Evolutionary conservation across 1,140 invertebrate species (phyloP), one percentile per base, ranked within the genome.

Genomic region (Pogonus chalceus): DNA sequence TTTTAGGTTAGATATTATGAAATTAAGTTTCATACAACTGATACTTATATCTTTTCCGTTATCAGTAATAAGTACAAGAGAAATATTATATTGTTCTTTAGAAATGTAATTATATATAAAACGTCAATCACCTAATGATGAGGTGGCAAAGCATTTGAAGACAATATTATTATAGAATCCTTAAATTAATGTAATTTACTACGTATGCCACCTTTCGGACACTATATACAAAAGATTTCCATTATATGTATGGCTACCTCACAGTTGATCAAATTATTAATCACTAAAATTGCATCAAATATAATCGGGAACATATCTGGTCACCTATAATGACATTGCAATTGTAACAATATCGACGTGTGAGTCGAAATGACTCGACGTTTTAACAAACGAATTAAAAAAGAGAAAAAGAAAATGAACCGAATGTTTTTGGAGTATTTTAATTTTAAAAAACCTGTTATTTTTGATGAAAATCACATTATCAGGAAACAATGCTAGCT

Each of bases 301-400:
- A 18, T 18, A 43, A 4, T 4, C 23, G 51, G 56, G 48, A 52
- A 59, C 18, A 23, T 49, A 52, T 43, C 52, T 57, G 58, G 55
- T 39, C 55, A 47, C 39, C 49, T 51, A 52, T 46, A 39, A 54
- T 59, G 58, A 59, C 58, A 51, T 20, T 56, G 55, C 51, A 59
- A 59, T 56, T 55, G 58, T 57, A 59, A 59, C 58, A 59, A 59
- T 59, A 59, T 56, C 58, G 46, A 59, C 58, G 58, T 59, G 58
- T 57, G 56, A 57, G 56, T 57, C 56, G 52, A 51, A 52, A 56
- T 59, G 57, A 59, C 54, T 59, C 48, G 57, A 48, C 57, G 49
- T 39, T 54, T 54, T 18, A 43, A 18, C 37, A 16, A 3, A 43
- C 37, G 7, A 43, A 43, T 43, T 10, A 43, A 43, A 43, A 43